Percentiles rank a stretch among this genome's conserved stretches.
Evolutionary conservation across 64 coral and sea anemone genomes (phyloP).

Genomic region (Porites lutea): DNA sequence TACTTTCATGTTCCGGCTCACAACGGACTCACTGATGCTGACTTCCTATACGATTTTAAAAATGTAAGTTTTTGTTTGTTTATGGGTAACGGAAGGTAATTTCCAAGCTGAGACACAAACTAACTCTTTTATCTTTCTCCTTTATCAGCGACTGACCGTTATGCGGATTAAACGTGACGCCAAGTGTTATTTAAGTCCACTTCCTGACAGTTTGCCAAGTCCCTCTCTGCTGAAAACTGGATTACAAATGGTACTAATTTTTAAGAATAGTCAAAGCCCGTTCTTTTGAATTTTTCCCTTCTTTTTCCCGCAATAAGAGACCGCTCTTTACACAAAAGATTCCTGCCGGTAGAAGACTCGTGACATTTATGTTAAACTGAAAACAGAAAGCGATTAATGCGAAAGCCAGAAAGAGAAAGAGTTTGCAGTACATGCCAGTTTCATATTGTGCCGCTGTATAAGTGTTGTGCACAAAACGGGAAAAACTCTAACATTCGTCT

Average conservation of each 20-base stretch:
- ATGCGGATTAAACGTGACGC: not conserved
- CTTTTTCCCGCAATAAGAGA: no score
- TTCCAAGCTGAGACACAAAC: not conserved
- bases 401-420: no score
- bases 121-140: not conserved
- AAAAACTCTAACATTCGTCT: no score
- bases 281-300: no score
- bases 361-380: no score
- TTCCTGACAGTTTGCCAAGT: not conserved
- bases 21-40: not conserved
- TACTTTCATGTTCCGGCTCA: constrained; percentile 9
- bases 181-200: not conserved
- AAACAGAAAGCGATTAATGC: no score
- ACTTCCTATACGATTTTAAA: not conserved
- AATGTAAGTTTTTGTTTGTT: not conserved
- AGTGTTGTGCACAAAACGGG: no score
- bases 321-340: no score
- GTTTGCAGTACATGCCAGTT: no score
- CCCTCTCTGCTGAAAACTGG: not conserved
- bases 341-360: no score
- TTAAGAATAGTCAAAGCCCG: no score
- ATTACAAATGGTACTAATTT: not conserved
- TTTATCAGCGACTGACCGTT: not conserved
- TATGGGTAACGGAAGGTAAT: not conserved
- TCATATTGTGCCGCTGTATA: no score